Base-by-base conservation (phyloP, 2,888 invertebrate genomes). In the Scelioninae gen. 2 region DNA sequence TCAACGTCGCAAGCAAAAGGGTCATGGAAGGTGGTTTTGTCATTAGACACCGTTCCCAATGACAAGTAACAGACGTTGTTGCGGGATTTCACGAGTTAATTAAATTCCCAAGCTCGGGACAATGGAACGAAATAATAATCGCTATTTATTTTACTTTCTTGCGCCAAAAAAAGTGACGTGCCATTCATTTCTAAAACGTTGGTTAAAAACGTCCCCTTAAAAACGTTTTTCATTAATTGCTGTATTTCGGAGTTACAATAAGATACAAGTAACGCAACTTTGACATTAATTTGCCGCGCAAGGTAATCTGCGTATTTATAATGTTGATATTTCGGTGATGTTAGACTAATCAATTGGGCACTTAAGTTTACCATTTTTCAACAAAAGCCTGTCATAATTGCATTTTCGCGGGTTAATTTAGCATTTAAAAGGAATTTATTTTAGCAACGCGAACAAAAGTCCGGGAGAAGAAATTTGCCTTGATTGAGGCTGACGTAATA, bases 1-100 rank as follows among this genome's bases (percentile, higher is more conserved):
- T 72, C 65, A 45, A 67, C 68, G 75, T 68, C 64, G 75, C 53
- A 61, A 65, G 64, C 75, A 69, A 57, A 55, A 75, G 75, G 68
- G 65, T 60, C 50, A 65, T 19, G 67, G 70, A 73, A 67, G 61
- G 70, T 63, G 73, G 75, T 75, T 75, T 76, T 73, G 73, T 76
- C 71, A 76, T 73, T 46, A 70, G 73, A 71, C 73, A 70, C 73
- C 73, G 64, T 60, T 75, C 65, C 60, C 67, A 69, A 75, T 73
- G 75, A 76, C 75, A 73, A 73, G 73, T 71, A 76, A 73, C 73
- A 71, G 73, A 76, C 75, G 67, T 73, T 73, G 70, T 63, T 61
- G 64, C 70, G 73, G 71, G 71, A 76, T 75, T 75, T 73, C 70
- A 57, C 63, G 73, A 75, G 73, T 73, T 75, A 75, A 75, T 75